Evolutionary conservation across 1,140 invertebrate genomes (phyloP).

Genomic region (Aleiodes sp.): DNA sequence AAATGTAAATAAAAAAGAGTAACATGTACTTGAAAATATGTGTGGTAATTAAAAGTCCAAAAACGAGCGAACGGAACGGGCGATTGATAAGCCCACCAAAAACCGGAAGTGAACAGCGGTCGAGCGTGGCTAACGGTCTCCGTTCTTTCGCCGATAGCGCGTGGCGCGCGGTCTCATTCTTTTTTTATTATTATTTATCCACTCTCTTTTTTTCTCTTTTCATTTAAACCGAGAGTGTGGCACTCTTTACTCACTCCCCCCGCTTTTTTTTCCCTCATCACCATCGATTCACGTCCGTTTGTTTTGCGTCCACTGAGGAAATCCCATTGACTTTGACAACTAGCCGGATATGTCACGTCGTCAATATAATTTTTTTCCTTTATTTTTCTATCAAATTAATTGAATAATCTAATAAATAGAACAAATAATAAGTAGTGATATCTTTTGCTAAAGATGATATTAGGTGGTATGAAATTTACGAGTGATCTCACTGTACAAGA

Average conservation of each 20-base stretch:
- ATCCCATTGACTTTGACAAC: slow-evolving; percentile 21
- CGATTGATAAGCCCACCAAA: slow-evolving; percentile 55
- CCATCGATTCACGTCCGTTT: slow-evolving; percentile 31
- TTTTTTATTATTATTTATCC: neutral
- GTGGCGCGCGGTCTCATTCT: slow-evolving; percentile 15
- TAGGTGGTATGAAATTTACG: neutral
- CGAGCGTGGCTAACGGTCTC: slow-evolving; percentile 39
- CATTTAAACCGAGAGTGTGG: slow-evolving; percentile 9
- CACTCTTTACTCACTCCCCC: neutral
- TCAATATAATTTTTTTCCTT: neutral
- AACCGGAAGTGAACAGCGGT: slow-evolving; percentile 56
- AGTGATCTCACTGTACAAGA: neutral
- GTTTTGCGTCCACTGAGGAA: slow-evolving; percentile 21
- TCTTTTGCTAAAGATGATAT: too few relatives aligned
- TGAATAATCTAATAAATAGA: too few relatives aligned
- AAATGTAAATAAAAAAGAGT: neutral
- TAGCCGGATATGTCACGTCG: neutral
- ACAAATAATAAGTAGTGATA: too few relatives aligned
- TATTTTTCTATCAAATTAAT: neutral
- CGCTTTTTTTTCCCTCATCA: neutral
- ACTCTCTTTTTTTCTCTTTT: slow-evolving; percentile 8
- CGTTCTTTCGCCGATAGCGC: slow-evolving; percentile 27
- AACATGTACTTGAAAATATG: neutral
- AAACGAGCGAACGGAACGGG: slow-evolving; percentile 31
- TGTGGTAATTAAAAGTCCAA: slow-evolving; percentile 15